Evolutionary conservation across 1,140 invertebrate genomes (phyloP).

Genomic region (Tetramorium simillimum): DNA sequence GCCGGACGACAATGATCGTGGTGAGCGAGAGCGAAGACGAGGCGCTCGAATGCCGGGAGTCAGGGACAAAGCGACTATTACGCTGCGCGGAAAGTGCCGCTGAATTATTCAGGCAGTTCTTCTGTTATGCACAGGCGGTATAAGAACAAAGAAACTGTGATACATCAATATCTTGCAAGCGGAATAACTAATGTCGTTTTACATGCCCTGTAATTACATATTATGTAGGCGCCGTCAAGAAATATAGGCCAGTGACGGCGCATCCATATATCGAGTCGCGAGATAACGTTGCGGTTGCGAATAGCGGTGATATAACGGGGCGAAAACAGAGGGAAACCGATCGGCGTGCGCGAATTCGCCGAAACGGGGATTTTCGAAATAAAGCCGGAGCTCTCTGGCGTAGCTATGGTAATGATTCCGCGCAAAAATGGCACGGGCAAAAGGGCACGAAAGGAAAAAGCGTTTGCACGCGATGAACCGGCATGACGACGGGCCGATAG

Average conservation of each 20-base stretch:
- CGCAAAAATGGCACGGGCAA: slow-evolving; percentile 34
- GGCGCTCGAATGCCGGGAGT: slow-evolving; percentile 23
- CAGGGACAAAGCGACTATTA: slow-evolving; percentile 59
- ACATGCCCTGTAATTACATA: neutral
- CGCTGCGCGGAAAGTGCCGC: slow-evolving; percentile 32
- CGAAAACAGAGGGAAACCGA: neutral
- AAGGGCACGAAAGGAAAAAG: slow-evolving; percentile 37
- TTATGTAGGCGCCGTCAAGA: neutral
- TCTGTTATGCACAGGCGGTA: slow-evolving; percentile 22
- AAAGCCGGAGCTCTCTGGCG: neutral
- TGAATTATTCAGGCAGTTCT: slow-evolving; percentile 39
- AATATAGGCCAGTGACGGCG: neutral
- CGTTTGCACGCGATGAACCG: slow-evolving; percentile 29
- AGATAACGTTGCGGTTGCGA: neutral
- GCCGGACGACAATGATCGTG: slow-evolving; percentile 19
- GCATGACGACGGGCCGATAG: slow-evolving; percentile 42
- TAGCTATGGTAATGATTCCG: slow-evolving; percentile 46
- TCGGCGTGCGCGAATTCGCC: neutral
- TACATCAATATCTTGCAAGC: slow-evolving; percentile 44
- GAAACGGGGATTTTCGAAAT: slow-evolving; percentile 12
- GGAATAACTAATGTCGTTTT: slow-evolving; percentile 16
- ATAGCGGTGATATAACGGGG: neutral
- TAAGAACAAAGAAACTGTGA: slow-evolving; percentile 50
- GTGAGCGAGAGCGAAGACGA: slow-evolving; percentile 22
- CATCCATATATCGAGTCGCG: neutral